These are phyloP conservation scores for Peromyscus californicus DNA, from an alignment of 2,113 vertebrate genomes.

Conservation along the genomic window DNA sequence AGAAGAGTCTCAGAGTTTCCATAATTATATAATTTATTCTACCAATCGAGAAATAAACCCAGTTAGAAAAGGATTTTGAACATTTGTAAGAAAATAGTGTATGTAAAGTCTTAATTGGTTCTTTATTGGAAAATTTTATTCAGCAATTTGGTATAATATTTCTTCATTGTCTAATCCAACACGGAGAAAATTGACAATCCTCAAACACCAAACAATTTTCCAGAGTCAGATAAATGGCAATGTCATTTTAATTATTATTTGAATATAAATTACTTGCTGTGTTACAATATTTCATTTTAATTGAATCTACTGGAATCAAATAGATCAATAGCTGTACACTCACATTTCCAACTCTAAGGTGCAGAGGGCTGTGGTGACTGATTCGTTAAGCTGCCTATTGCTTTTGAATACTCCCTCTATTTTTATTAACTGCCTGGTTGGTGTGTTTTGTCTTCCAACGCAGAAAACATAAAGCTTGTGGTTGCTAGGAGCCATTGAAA, in stretches of 20 bases:
- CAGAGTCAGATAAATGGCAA: slow-evolving; percentile 41
- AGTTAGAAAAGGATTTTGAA: slow-evolving; percentile 64
- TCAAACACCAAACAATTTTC: slow-evolving; percentile 62
- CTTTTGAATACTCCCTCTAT: background rate
- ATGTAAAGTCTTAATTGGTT: slow-evolving; percentile 73
- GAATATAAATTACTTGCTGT: slow-evolving; percentile 48
- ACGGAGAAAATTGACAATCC: slow-evolving; percentile 44
- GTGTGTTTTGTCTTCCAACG: background rate
- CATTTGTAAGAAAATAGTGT: slow-evolving; percentile 56
- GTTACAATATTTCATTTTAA: slow-evolving; percentile 20
- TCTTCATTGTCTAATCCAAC: slow-evolving; percentile 58
- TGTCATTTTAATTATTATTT: slow-evolving; percentile 65
- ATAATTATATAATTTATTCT: slow-evolving; percentile 65
- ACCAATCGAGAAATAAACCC: slow-evolving; percentile 63
- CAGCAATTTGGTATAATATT: slow-evolving; percentile 54
- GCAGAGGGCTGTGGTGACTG: background rate
- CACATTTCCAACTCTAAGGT: background rate
- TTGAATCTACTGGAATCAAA: background rate
- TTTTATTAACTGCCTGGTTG: background rate
- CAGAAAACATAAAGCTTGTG: slow-evolving; percentile 38
- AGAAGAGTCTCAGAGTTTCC: slow-evolving; percentile 43
- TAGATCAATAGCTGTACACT: background rate
- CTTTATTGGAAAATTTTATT: slow-evolving; percentile 73
- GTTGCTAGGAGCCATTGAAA: background rate
- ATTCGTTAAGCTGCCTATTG: background rate